A percentile compares a stretch with the other conserved stretches of the same genome.
Conservation (phyloP, 2,113 vertebrate genomes). For the Antidorcas marsupialis region DNA sequence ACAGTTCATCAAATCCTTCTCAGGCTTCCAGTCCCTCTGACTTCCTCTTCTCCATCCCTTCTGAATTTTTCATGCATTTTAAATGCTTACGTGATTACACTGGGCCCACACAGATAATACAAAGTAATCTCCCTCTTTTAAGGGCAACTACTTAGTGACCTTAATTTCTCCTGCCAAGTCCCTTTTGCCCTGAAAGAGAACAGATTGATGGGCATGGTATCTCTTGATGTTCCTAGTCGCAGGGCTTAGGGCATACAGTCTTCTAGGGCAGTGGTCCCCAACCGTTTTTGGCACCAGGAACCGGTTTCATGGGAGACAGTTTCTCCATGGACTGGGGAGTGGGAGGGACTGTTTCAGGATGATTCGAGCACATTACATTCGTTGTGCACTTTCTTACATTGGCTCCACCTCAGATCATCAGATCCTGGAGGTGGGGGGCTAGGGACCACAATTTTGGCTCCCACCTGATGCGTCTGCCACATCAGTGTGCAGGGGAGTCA, state of each 20-base stretch:
- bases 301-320: not conserved
- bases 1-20: not conserved
- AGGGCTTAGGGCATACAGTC: not conserved
- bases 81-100: not conserved
- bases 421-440: not conserved
- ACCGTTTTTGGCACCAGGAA: not conserved
- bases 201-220: rapidly evolving
- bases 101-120: not conserved
- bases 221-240: not conserved
- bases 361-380: not conserved
- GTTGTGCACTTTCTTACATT: not conserved
- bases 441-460: not conserved
- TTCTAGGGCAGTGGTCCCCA: not conserved
- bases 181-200: not conserved
- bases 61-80: not conserved
- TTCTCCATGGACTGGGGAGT: not conserved
- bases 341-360: not conserved
- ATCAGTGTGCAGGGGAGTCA: rapidly evolving
- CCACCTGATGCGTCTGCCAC: not conserved
- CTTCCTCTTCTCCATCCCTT: not conserved
- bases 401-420: not conserved
- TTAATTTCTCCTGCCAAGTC: not conserved
- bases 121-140: not conserved
- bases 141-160: not conserved
- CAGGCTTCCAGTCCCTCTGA: not conserved